These are phyloP conservation scores for Meteorus sp. DNA, from an alignment of 1,140 invertebrate species.

Conservation along the genomic window DNA sequence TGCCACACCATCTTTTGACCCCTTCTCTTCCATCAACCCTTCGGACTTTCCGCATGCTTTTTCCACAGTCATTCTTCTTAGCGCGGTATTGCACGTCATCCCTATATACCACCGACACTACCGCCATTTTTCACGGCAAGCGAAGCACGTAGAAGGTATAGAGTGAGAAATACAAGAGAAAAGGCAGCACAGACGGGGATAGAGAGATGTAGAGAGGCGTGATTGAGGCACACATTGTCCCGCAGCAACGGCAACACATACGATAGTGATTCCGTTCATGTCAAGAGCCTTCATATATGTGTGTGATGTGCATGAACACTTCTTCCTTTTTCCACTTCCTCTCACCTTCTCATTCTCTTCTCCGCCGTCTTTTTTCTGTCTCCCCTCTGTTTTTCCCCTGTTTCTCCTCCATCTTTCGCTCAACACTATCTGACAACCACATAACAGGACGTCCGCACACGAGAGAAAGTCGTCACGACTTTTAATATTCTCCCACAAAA, in stretches of 20 bases:
- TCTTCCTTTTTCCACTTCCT: background rate
- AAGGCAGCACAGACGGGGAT: background rate
- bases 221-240: too few species aligned
- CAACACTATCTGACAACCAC: conserved; percentile 11
- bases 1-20: background rate
- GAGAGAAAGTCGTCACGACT: conserved; percentile 10
- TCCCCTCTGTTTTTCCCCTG: background rate
- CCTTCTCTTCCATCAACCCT: background rate
- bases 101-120: conserved; percentile 3
- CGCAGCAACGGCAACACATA: conserved; percentile 10
- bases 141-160: conserved; percentile 13
- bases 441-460: background rate
- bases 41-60: too few species aligned
- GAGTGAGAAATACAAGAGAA: conserved; percentile 4
- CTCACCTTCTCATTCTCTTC: background rate
- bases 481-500: background rate
- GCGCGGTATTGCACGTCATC: conserved; percentile 18
- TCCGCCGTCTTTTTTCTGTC: background rate
- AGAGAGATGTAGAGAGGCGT: background rate
- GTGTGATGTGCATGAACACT: background rate
- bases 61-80: too few species aligned
- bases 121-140: conserved; percentile 22
- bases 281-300: conserved; percentile 5
- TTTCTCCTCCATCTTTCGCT: background rate
- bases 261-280: conserved; percentile 20